These are phyloP conservation scores for Trinorchestia longiramus DNA, from an alignment of 1,140 invertebrate species.

Conservation along the genomic window DNA sequence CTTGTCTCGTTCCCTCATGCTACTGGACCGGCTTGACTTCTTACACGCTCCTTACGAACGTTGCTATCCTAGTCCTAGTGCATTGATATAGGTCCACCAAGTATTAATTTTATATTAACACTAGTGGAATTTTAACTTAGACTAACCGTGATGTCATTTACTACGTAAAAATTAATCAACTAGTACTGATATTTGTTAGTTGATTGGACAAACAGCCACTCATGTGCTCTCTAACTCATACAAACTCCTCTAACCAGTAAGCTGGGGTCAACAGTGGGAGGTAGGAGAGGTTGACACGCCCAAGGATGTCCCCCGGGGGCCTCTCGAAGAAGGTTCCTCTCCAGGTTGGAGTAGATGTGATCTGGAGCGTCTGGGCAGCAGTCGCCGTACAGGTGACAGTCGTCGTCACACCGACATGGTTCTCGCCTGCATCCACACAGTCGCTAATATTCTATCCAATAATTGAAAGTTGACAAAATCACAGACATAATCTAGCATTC, in stretches of 20 bases:
- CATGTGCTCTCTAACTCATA: not conserved
- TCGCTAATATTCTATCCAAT: not conserved
- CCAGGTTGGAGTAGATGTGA: not conserved
- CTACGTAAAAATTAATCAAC: not conserved
- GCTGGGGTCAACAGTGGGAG: not conserved
- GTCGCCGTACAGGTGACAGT: slow-evolving; percentile 36
- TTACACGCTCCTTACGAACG: not conserved
- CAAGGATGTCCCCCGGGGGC: not conserved
- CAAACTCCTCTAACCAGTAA: not conserved
- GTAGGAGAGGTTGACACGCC: slow-evolving; percentile 4
- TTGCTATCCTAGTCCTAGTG: too few relatives aligned
- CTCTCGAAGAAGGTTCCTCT: not conserved
- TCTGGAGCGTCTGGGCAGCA: slow-evolving; percentile 34
- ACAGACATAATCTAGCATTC: too few relatives aligned
- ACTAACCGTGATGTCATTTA: not conserved
- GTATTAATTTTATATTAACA: not conserved
- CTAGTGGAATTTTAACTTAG: not conserved
- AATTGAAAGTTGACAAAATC: too few relatives aligned
- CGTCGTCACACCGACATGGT: slow-evolving; percentile 14
- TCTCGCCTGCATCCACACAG: not conserved
- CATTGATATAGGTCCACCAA: too few relatives aligned
- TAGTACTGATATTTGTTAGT: not conserved
- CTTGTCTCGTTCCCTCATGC: not conserved
- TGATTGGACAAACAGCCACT: not conserved
- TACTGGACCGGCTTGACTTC: not conserved